phyloP scores from a whole-genome alignment of 2,113 vertebrate species.

The Peucedramus taeniatus region DNA sequence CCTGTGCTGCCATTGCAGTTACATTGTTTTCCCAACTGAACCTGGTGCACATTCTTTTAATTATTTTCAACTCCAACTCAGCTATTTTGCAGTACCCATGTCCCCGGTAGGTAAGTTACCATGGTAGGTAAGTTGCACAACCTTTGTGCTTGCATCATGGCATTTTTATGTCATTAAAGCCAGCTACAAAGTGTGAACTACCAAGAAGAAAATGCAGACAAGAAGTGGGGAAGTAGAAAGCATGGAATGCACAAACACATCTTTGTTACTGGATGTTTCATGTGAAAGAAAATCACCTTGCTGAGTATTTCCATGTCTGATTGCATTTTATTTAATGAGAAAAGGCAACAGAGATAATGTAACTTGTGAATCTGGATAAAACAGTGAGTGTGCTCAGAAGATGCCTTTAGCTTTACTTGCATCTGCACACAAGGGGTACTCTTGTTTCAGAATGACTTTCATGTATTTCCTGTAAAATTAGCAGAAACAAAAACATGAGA shows the following conservation, averaged over 20 bases:
- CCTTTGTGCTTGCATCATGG: neutral
- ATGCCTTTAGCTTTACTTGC: neutral
- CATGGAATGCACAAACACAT: neutral
- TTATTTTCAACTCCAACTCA: neutral
- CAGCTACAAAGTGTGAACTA: neutral
- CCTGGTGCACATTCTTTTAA: neutral
- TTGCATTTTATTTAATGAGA: slow-evolving; percentile 50
- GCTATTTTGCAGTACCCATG: neutral
- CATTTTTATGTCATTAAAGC: neutral
- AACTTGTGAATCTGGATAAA: slow-evolving; percentile 33
- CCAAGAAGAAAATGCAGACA: slow-evolving; percentile 29
- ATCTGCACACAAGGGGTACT: neutral
- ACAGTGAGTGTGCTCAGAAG: neutral
- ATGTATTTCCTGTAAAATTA: slow-evolving; percentile 4
- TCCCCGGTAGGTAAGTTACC: neutral
- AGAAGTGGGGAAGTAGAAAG: neutral
- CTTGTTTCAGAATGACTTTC: neutral
- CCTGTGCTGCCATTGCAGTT: neutral
- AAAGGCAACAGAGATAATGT: neutral
- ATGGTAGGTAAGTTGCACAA: neutral
- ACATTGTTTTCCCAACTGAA: neutral
- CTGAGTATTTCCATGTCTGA: slow-evolving; percentile 14
- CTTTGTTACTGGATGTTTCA: slow-evolving; percentile 52
- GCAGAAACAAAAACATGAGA: neutral
- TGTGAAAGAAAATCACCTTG: slow-evolving; percentile 43